Evolutionary conservation across 2,888 invertebrate genomes (phyloP).

Genomic region (Aethes cnicana): DNA sequence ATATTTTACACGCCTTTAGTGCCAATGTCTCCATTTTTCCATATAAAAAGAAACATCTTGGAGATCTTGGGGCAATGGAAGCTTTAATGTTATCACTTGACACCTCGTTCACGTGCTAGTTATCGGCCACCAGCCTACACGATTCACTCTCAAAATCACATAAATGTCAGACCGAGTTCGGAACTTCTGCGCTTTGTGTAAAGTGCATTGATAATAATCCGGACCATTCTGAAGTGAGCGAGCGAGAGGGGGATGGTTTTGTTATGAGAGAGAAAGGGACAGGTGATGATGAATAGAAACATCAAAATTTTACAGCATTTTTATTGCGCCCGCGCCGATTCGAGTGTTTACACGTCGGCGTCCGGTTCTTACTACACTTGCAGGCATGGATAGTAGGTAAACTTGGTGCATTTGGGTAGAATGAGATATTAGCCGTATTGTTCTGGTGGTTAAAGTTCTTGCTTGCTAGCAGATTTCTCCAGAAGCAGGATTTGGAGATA

Average conservation of each 20-base stretch:
- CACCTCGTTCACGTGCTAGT: conserved; percentile 71
- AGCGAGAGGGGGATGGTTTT: conserved; percentile 45
- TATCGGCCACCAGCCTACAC: conserved; percentile 72
- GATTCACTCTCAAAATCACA: conserved; percentile 79
- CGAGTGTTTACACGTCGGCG: conserved; percentile 70
- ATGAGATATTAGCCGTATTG: too few species aligned
- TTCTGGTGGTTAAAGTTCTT: too few species aligned
- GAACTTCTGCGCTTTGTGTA: conserved; percentile 81
- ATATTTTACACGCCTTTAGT: too few species aligned
- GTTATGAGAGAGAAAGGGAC: conserved; percentile 43
- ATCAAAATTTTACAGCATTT: conserved; percentile 82
- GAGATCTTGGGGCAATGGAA: too few species aligned
- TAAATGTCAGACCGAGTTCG: conserved; percentile 71
- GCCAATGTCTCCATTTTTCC: too few species aligned
- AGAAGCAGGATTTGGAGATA: too few species aligned
- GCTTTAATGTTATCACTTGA: conserved; percentile 78
- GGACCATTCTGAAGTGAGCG: conserved; percentile 62
- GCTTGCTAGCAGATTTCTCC: too few species aligned
- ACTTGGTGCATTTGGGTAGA: too few species aligned
- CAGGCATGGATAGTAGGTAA: too few species aligned
- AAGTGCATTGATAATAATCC: conserved; percentile 82
- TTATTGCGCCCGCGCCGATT: conserved; percentile 73
- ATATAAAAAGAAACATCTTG: too few species aligned
- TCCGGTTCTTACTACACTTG: too few species aligned
- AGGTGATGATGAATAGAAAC: conserved; percentile 73